These are phyloP conservation scores for Drosophila diplacantha DNA, from an alignment of 2,888 invertebrate genomes.

Conservation along the genomic window DNA sequence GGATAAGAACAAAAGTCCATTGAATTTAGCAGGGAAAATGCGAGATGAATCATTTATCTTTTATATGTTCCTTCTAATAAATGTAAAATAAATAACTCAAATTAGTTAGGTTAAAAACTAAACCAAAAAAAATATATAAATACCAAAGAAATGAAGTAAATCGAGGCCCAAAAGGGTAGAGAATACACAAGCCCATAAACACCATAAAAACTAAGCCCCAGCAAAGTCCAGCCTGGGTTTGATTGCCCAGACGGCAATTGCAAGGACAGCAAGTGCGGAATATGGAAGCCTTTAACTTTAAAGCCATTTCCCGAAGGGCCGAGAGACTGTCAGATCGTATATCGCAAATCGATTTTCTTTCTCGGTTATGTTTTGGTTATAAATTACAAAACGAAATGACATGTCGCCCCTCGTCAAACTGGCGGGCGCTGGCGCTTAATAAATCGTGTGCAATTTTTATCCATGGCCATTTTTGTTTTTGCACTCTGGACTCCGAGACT, in stretches of 20 bases:
- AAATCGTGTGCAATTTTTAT: slow-evolving; percentile 55
- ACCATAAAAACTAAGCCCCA: not conserved
- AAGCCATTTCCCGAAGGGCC: slow-evolving; percentile 11
- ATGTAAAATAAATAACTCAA: not conserved
- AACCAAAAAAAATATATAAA: not conserved
- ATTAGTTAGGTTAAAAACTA: not conserved
- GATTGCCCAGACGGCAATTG: slow-evolving; percentile 14
- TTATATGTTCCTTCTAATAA: not conserved
- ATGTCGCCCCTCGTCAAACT: slow-evolving; percentile 49
- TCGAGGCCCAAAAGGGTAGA: not conserved
- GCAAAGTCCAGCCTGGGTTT: not conserved
- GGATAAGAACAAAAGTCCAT: not conserved
- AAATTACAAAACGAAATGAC: slow-evolving; percentile 52
- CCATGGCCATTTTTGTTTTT: slow-evolving; percentile 37
- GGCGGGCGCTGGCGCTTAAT: slow-evolving; percentile 18
- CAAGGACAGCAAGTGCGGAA: slow-evolving; percentile 39
- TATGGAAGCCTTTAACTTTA: slow-evolving; percentile 38
- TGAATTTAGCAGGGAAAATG: not conserved
- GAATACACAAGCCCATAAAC: not conserved
- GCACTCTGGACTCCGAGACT: slow-evolving; percentile 2
- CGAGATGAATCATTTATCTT: too few relatives aligned
- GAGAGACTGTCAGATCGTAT: slow-evolving; percentile 22
- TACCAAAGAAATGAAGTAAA: not conserved
- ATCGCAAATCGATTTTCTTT: slow-evolving; percentile 46
- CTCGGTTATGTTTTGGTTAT: slow-evolving; percentile 38